phyloP scores from a whole-genome alignment of 2,888 invertebrate species.

The Amphipoea oculea region DNA sequence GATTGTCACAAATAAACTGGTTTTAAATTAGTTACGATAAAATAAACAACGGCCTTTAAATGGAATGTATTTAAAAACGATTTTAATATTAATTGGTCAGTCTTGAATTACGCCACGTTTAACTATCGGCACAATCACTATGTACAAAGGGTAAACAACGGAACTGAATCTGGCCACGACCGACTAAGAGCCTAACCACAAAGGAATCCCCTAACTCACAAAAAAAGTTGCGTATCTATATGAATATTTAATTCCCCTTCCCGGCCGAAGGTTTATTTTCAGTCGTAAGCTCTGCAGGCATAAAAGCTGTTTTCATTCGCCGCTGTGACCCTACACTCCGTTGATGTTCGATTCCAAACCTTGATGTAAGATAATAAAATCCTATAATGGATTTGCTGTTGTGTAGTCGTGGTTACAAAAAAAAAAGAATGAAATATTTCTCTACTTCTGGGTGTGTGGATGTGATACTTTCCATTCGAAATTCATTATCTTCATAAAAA shows the following conservation, averaged over 20 bases:
- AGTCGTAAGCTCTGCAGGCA: slow-evolving; percentile 72
- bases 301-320: slow-evolving; percentile 76
- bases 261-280: slow-evolving; percentile 72
- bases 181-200: slow-evolving; percentile 79
- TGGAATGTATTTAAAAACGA: slow-evolving; percentile 50
- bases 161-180: slow-evolving; percentile 65
- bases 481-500: slow-evolving; percentile 41
- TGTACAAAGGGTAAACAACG: slow-evolving; percentile 72
- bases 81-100: slow-evolving; percentile 61
- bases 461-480: slow-evolving; percentile 63
- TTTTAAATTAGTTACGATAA: slow-evolving; percentile 57
- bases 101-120: slow-evolving; percentile 55
- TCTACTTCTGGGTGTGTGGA: slow-evolving; percentile 74
- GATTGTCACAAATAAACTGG: slow-evolving; percentile 54
- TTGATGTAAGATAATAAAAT: slow-evolving; percentile 87
- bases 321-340: slow-evolving; percentile 63
- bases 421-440: slow-evolving; percentile 77
- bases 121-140: slow-evolving; percentile 69
- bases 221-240: slow-evolving; percentile 81
- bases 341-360: slow-evolving; percentile 82
- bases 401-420: slow-evolving; percentile 79
- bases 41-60: slow-evolving; percentile 50
- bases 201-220: slow-evolving; percentile 80
- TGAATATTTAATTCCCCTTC: slow-evolving; percentile 80
- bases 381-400: slow-evolving; percentile 86